phyloP scores from a whole-genome alignment of 1,140 invertebrate genomes.

The Pogonognathellus flavescens region DNA sequence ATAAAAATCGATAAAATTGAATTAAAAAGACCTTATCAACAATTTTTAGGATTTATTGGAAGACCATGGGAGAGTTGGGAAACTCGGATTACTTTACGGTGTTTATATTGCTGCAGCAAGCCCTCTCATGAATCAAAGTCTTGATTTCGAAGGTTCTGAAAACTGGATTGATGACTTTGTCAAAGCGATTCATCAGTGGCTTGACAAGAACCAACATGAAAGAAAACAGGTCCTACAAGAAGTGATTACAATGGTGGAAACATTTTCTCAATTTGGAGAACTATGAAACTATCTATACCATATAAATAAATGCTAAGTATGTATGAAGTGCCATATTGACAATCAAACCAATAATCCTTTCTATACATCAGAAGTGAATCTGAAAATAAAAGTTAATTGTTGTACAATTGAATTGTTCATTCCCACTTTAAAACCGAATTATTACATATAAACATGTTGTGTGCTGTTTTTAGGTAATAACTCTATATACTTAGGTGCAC shows the following conservation, averaged over 20 bases:
- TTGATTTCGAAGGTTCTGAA: slow-evolving; percentile 47
- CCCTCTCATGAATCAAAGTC: slow-evolving; percentile 45
- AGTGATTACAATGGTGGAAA: slow-evolving; percentile 51
- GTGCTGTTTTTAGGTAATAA: too few species aligned
- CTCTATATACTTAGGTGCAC: too few species aligned
- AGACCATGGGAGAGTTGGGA: slow-evolving; percentile 45
- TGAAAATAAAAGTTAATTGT: too few species aligned
- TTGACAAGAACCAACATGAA: slow-evolving; percentile 31
- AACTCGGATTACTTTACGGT: slow-evolving; percentile 53
- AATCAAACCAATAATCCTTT: too few species aligned
- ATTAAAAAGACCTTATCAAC: not conserved
- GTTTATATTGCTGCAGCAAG: slow-evolving; percentile 53
- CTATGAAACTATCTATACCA: too few species aligned
- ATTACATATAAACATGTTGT: too few species aligned
- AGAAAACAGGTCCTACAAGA: slow-evolving; percentile 43
- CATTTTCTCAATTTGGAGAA: slow-evolving; percentile 50
- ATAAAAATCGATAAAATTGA: not conserved
- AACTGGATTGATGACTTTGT: slow-evolving; percentile 59
- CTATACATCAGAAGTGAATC: too few species aligned
- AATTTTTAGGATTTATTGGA: slow-evolving; percentile 50
- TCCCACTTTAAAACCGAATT: too few species aligned
- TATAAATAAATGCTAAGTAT: too few species aligned
- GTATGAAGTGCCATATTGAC: too few species aligned
- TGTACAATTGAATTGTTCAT: too few species aligned
- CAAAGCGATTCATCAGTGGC: slow-evolving; percentile 37